These are phyloP conservation scores for Thinocorus orbignyianus DNA, from an alignment of 2,113 vertebrate genomes.

Conservation along the genomic window DNA sequence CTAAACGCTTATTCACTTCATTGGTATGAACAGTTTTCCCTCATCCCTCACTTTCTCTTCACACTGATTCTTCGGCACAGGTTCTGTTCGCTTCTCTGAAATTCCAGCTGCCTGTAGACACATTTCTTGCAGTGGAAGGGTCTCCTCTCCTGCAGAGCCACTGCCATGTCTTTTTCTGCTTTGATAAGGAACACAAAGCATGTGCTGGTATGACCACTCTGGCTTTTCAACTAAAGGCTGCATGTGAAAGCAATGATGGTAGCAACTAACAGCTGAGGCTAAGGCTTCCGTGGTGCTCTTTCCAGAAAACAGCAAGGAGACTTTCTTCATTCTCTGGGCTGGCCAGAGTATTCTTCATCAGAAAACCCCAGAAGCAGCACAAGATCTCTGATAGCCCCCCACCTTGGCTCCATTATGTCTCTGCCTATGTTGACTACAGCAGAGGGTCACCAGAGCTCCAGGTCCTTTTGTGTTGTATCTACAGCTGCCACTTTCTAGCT, in stretches of 20 bases:
- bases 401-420: neutral
- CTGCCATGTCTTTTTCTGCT: neutral
- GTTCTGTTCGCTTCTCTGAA: neutral
- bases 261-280: neutral
- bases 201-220: neutral
- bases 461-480: neutral
- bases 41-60: neutral
- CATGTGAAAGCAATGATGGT: accelerated
- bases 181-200: neutral
- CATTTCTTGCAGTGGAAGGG: neutral
- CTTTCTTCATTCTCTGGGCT: neutral
- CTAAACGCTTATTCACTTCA: neutral
- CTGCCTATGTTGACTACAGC: neutral
- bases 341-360: neutral
- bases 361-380: neutral
- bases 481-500: neutral
- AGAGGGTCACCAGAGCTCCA: neutral
- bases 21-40: neutral
- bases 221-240: neutral
- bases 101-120: neutral
- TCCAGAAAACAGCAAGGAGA: neutral
- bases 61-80: neutral
- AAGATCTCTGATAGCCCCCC: neutral
- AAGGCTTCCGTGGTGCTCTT: neutral
- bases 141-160: neutral